Percentiles rank a stretch among this genome's conserved stretches.
Evolutionary conservation across 2,113 vertebrate species (phyloP).

Genomic region (Coptodon bakossiorum): DNA sequence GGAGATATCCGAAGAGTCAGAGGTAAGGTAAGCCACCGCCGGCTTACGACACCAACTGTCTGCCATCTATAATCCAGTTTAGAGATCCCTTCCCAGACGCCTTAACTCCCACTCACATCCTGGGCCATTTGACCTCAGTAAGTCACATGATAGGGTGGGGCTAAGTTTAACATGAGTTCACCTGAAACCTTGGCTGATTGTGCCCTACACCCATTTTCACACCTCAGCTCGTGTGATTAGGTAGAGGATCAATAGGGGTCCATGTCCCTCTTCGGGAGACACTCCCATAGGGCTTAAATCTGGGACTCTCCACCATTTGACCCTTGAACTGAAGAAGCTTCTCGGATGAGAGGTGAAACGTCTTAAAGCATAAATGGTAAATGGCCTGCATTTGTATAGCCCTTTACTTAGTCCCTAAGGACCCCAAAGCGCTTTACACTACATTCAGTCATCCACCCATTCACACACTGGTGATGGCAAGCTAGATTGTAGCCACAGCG

Average conservation of each 20-base stretch:
- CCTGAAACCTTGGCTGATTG: background rate
- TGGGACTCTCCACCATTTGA: background rate
- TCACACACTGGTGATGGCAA: background rate
- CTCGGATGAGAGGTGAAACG: background rate
- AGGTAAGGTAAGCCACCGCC: background rate
- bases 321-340: background rate
- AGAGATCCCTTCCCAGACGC: background rate
- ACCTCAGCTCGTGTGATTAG: rapidly evolving
- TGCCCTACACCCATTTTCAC: background rate
- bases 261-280: background rate
- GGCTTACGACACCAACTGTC: background rate
- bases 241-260: background rate
- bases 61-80: background rate
- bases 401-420: background rate
- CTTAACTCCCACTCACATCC: background rate
- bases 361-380: background rate
- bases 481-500: rapidly evolving
- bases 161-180: background rate
- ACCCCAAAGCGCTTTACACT: background rate
- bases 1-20: background rate
- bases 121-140: background rate
- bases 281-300: background rate
- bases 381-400: background rate
- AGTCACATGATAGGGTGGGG: background rate
- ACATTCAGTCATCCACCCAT: rapidly evolving